Evolutionary conservation across 2,113 vertebrate species (phyloP), one percentile per base, ranked within the genome.

Genomic region (Odocoileus hemionus): DNA sequence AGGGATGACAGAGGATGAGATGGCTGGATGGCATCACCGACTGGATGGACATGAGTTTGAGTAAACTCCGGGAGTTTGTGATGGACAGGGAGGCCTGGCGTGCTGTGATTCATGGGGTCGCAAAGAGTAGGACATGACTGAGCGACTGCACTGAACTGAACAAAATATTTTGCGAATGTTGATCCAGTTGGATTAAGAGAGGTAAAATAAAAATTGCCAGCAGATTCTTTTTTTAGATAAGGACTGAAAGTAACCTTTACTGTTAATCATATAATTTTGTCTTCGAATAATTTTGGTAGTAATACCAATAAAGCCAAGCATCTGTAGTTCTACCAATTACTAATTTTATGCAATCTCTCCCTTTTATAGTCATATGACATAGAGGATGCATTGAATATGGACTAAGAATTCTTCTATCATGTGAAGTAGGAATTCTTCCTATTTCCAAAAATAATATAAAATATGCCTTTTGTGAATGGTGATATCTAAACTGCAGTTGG

Each of bases 151-250:
- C 47, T 50, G 47, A 50, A 50, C 12, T 50, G 12, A 50, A 50
- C 33, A 39, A 21, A 79, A 33, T 85, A 84, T 78, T 23, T 30
- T 26, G 19, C 11, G 6, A 36, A 39, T 90, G 13, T 86, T 78
- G 60, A 70, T 78, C 43, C 67, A 61, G 5, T 55, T 84, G 45
- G 2, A 83, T 94, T 60, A 60, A 93, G 95, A 76, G 8, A 23
- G 19, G 1, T 36, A 50, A 58, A 93, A 78, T 70, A 78, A 87
- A 86, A 91, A 79, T 54, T 86, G 0, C 6, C 25, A 45, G 11
- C 2, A 93, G 93, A n/a, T 64, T 36, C 17, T 76, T 74, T 55
- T 78, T 2, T 83, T 57, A 47, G n/a, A 6, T 60, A 52, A 95
- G 25, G 14, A 79, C n/a, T 30, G 11, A 67, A 0, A 16, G 7